These are phyloP conservation scores for Drosophila seguyi DNA, from an alignment of 1,140 invertebrate genomes.

Conservation along the genomic window DNA sequence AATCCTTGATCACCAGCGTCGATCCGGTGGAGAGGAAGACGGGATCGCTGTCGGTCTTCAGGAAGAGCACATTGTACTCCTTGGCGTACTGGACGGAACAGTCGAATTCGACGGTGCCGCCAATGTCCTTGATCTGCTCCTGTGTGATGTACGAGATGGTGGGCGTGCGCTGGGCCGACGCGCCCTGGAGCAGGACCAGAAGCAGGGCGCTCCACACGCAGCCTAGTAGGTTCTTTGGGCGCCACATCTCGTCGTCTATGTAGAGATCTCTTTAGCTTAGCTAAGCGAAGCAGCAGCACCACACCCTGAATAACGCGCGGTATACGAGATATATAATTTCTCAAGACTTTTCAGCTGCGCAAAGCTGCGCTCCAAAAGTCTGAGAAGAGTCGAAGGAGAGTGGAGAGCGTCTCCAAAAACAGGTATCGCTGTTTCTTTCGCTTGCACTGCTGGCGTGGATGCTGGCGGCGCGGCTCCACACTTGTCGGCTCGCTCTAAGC, in stretches of 20 bases:
- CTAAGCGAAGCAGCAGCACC: constrained; percentile 49
- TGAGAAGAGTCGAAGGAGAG: constrained; percentile 8
- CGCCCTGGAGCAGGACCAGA: constrained; percentile 32
- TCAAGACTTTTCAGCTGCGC: constrained; percentile 47
- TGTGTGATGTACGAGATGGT: constrained; percentile 96
- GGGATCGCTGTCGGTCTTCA: constrained; percentile 87
- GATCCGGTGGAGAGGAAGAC: constrained; percentile 90
- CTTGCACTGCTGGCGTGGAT: constrained; percentile 60
- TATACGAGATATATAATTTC: constrained; percentile 29
- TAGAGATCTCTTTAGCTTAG: constrained; percentile 24
- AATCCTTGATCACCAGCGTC: constrained; percentile 93
- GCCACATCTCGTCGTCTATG: constrained; percentile 54
- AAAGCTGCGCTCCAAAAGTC: constrained; percentile 45
- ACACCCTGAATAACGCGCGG: constrained; percentile 64
- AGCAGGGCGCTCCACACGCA: constrained; percentile 46
- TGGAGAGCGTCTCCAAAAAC: constrained; percentile 49
- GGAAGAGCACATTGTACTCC: constrained; percentile 94
- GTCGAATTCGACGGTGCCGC: constrained; percentile 93
- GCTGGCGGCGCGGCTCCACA: constrained; percentile 56
- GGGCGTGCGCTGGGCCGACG: constrained; percentile 90
- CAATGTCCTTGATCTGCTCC: constrained; percentile 96
- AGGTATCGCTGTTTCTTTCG: constrained; percentile 65
- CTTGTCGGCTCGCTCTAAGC: constrained; percentile 76
- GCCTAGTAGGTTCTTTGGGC: constrained; percentile 23
- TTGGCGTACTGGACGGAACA: constrained; percentile 95